Evolutionary conservation across 1,140 invertebrate species (phyloP).

Genomic region (Ostrea edulis): DNA sequence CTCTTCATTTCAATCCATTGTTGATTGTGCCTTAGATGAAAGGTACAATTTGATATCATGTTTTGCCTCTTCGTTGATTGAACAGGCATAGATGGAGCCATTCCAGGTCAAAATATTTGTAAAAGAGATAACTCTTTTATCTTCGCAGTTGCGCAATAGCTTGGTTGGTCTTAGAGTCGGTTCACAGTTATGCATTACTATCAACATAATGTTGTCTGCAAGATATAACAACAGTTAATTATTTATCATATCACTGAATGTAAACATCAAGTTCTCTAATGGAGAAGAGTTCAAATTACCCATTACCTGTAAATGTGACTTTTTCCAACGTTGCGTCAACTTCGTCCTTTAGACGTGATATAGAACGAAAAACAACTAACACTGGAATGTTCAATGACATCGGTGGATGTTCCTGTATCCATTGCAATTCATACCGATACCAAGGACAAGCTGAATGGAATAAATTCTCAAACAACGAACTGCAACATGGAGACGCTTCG

Average conservation of each 20-base stretch:
- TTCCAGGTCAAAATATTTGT: neutral
- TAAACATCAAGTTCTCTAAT: neutral
- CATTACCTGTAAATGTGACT: neutral
- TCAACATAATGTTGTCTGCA: neutral
- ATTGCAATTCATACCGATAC: neutral
- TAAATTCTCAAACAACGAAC: neutral
- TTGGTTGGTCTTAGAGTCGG: neutral
- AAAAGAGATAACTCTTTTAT: neutral
- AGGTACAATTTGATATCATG: neutral
- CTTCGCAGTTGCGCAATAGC: neutral
- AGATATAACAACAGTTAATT: neutral
- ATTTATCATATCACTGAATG: neutral
- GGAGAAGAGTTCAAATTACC: neutral
- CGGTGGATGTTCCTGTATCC: neutral
- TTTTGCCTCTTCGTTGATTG: neutral
- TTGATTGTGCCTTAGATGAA: too few species aligned
- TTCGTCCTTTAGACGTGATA: neutral
- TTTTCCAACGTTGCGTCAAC: neutral
- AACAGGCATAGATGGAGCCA: neutral
- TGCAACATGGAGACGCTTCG: neutral
- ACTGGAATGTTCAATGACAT: neutral
- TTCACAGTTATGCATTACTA: neutral
- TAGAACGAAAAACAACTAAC: neutral
- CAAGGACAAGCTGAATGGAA: neutral
- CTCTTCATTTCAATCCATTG: too few species aligned